phyloP scores from a whole-genome alignment of 2,113 vertebrate species.

The Malaclemys terrapin region DNA sequence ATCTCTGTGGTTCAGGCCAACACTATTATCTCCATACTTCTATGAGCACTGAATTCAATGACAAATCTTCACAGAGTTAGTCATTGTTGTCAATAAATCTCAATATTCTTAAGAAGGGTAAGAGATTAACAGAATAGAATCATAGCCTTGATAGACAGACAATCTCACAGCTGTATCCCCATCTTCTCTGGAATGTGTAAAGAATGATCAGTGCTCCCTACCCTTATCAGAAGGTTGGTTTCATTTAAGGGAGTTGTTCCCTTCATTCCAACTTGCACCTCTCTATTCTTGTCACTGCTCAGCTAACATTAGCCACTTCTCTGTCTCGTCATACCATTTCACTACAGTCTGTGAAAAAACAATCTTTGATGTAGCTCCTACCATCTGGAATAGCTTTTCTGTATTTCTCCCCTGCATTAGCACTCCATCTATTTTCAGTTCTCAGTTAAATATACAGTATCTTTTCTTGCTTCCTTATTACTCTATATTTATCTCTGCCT shows the following conservation, averaged over 20 bases:
- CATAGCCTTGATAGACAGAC: not conserved
- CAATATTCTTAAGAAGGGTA: not conserved
- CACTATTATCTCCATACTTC: not conserved
- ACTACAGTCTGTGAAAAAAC: not conserved
- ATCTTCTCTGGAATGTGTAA: not conserved
- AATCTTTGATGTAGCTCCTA: not conserved
- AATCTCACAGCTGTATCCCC: not conserved
- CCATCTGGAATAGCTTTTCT: not conserved
- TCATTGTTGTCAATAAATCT: not conserved
- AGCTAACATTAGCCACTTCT: accelerated
- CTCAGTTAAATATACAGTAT: not conserved
- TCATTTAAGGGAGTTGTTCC: not conserved
- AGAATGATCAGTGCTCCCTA: not conserved
- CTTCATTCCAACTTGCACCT: not conserved
- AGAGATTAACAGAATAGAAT: not conserved
- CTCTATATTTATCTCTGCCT: not conserved
- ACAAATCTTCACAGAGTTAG: not conserved
- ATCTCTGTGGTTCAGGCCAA: not conserved
- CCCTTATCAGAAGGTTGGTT: not conserved
- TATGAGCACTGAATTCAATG: not conserved
- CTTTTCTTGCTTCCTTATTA: not conserved
- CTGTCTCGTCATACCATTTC: not conserved
- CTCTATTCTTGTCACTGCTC: not conserved
- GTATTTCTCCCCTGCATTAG: not conserved
- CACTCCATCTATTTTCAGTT: not conserved